Conservation (phyloP, 30 jellyfish, hydroid and myxozoan species). For the Nemopilema nomurai region DNA sequence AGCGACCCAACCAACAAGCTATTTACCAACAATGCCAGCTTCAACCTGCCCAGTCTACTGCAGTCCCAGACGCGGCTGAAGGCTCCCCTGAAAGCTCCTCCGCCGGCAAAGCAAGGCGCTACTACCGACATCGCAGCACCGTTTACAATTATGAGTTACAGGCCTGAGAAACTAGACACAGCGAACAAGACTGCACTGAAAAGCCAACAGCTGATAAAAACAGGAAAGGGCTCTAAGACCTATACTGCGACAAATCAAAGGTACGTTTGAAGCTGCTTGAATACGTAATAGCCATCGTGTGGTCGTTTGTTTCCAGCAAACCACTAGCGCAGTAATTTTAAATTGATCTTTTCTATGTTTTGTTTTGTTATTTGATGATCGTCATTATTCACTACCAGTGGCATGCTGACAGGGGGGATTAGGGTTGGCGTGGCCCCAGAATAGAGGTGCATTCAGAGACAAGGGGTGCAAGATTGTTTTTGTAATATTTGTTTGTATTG, state of each 20-base stretch:
- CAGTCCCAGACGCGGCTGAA: constrained; percentile 34
- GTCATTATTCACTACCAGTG: too few species aligned
- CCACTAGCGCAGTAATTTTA: too few species aligned
- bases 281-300: too few species aligned
- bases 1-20: constrained; percentile 2
- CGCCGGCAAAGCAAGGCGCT: constrained; percentile 3
- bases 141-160: constrained; percentile 40
- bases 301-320: too few species aligned
- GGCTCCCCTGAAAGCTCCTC: constrained; percentile 19
- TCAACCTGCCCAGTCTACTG: constrained; percentile 29
- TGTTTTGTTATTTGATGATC: too few species aligned
- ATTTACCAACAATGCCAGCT: constrained; percentile 9
- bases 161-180: constrained; percentile 7
- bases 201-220: neutral
- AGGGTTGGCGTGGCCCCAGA: too few species aligned
- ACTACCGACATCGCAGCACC: constrained; percentile 4
- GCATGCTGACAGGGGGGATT: too few species aligned
- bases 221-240: constrained; percentile 20
- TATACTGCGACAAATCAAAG: constrained; percentile 10
- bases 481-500: too few species aligned
- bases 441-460: too few species aligned
- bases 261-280: constrained; percentile 1
- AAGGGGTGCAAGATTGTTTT: too few species aligned
- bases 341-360: too few species aligned
- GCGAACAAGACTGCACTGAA: neutral